Evolutionary conservation across 1,140 invertebrate genomes (phyloP).

Genomic region (Cardiocondyla obscurior): DNA sequence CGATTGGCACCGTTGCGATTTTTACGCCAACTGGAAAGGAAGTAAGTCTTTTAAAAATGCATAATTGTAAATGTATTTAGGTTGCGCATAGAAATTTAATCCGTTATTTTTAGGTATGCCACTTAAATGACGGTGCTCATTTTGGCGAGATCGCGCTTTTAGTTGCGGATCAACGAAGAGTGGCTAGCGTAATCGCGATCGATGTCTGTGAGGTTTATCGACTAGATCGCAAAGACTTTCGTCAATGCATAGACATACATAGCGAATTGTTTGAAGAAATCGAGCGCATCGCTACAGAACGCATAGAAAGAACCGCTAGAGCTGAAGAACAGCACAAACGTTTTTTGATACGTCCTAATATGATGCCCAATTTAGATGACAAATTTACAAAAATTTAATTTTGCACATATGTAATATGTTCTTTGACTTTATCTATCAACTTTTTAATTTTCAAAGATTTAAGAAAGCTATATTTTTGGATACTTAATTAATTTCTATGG

Average conservation of each 20-base stretch:
- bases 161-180: slow-evolving; percentile 77
- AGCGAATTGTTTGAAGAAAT: slow-evolving; percentile 76
- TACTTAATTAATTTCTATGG: not conserved
- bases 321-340: slow-evolving; percentile 78
- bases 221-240: slow-evolving; percentile 83
- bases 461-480: not conserved
- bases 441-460: not conserved
- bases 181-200: slow-evolving; percentile 79
- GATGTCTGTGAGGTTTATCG: slow-evolving; percentile 81
- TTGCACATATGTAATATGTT: not conserved
- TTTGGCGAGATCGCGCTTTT: slow-evolving; percentile 84
- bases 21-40: slow-evolving; percentile 86
- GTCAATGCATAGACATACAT: slow-evolving; percentile 76
- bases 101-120: slow-evolving; percentile 79
- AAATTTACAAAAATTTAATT: not conserved
- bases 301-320: slow-evolving; percentile 76
- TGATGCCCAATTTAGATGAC: slow-evolving; percentile 24
- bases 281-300: slow-evolving; percentile 75
- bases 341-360: slow-evolving; percentile 43
- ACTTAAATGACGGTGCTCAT: slow-evolving; percentile 84
- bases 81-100: not conserved
- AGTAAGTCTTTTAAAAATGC: slow-evolving; percentile 66
- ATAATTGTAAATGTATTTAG: not conserved
- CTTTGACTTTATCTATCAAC: not conserved
- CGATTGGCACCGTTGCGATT: slow-evolving; percentile 85